These are phyloP conservation scores for Trichonephila inaurata DNA, from an alignment of 1,140 invertebrate species.

Conservation along the genomic window DNA sequence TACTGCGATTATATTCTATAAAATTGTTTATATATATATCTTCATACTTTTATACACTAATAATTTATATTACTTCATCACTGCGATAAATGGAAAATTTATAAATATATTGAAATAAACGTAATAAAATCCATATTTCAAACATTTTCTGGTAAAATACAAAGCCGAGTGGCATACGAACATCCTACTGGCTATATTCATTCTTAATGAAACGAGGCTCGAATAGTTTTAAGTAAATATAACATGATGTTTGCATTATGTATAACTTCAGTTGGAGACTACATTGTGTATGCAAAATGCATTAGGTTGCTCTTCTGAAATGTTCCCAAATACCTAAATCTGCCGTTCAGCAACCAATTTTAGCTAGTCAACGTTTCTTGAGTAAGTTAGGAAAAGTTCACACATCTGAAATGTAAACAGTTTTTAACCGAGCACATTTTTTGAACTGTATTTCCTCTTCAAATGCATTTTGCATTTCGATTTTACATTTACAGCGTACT, in stretches of 20 bases:
- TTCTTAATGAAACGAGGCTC: neutral
- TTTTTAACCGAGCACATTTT: neutral
- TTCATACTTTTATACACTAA: too few relatives aligned
- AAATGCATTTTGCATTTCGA: neutral
- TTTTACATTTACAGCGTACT: neutral
- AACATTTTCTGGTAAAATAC: neutral
- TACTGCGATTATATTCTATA: too few relatives aligned
- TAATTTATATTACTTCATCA: too few relatives aligned
- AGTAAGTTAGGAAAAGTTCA: neutral
- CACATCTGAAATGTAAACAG: neutral
- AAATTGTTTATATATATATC: too few relatives aligned
- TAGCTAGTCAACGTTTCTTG: neutral
- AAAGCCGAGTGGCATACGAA: neutral
- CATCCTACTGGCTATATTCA: neutral
- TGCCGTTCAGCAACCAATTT: neutral
- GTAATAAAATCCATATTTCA: neutral
- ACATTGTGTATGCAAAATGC: neutral
- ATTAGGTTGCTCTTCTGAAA: neutral
- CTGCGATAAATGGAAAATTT: too few relatives aligned
- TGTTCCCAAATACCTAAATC: neutral
- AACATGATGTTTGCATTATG: neutral
- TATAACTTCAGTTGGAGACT: neutral
- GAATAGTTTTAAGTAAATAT: neutral
- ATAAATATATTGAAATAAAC: too few relatives aligned
- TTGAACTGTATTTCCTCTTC: neutral